Percentiles rank a stretch among this genome's conserved stretches.
Evolutionary conservation across 64 coral and sea anemone species (phyloP).

Genomic region (Pocillopora damicornis): DNA sequence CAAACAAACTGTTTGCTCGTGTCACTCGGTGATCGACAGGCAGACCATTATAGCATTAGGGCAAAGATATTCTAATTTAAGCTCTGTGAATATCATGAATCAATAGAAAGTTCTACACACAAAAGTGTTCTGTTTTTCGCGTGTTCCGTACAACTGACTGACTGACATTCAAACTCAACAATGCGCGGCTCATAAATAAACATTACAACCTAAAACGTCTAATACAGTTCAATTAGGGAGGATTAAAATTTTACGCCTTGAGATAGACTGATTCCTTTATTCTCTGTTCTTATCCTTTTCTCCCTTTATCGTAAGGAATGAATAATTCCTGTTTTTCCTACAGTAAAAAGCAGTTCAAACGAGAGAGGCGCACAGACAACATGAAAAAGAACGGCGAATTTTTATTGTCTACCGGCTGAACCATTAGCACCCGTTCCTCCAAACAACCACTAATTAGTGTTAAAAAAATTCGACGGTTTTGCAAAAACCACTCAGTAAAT

Average conservation of each 20-base stretch:
- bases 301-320: neutral
- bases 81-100: slow-evolving; percentile 67
- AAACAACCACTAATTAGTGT: slow-evolving; percentile 48
- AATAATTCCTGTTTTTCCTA: neutral
- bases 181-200: slow-evolving; percentile 53
- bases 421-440: slow-evolving; percentile 44
- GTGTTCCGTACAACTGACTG: slow-evolving; percentile 42
- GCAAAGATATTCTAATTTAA: slow-evolving; percentile 91
- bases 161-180: slow-evolving; percentile 55
- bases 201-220: slow-evolving; percentile 42
- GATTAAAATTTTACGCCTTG: slow-evolving; percentile 36
- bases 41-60: slow-evolving; percentile 88
- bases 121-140: slow-evolving; percentile 60
- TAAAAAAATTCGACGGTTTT: slow-evolving; percentile 40
- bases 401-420: slow-evolving; percentile 16
- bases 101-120: slow-evolving; percentile 62
- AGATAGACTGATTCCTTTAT: neutral
- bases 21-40: slow-evolving; percentile 83
- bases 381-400: neutral
- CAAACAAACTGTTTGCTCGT: slow-evolving; percentile 83
- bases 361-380: neutral
- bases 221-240: slow-evolving; percentile 61
- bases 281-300: neutral
- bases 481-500: slow-evolving; percentile 21
- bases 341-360: neutral